Base-by-base conservation (phyloP, 2,797 vertebrate genomes). In the Sebastes dallii region DNA sequence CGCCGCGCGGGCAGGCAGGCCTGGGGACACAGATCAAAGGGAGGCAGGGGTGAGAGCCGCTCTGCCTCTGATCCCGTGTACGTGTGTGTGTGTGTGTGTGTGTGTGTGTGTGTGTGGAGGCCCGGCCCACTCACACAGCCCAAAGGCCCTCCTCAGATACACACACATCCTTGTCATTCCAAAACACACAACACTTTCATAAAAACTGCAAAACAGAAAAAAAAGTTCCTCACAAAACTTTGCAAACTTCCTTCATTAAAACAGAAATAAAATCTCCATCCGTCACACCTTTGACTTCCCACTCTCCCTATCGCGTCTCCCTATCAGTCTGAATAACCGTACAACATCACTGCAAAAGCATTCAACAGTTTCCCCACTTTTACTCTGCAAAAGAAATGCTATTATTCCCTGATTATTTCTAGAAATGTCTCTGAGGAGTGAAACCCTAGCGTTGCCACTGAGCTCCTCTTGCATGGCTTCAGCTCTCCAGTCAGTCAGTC, bases 21-120 rank as follows among this genome's bases (percentile, higher is more conserved):
- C 98, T 96, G 97, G 96, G 98, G 98, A 98, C 97, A 99, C 95
- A 96, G 97, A 99, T 99, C 98, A 99, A 99, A 99, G 98, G 95
- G 95, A 96, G 93, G 95, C 93, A 95, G 89, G 93, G 92, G 93
- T 95, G 95, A 95, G 94, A 92, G 94, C 94, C 89, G 94, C 95
- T 95, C 94, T 96, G 96, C 95, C 96, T 97, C 96, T 97, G 96
- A 97, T 97, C 96, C 96, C 95, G 81, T 88, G 86, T 92, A 86
- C 75, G 79, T 89, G 81, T 83, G 78, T 80, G 72, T 83, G 78
- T 86, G 73, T 77, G 52, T 64, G 78, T 30, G 30, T 86, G 69
- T 66, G 78, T 78, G 73, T 27, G 27, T 27, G 27, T 74, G 71
- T 68, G 77, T 71, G 77, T 42, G 39, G 52, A 88, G 91, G 88